Base-by-base conservation (phyloP, 2,113 vertebrate genomes). In the Dasyprocta punctata region DNA sequence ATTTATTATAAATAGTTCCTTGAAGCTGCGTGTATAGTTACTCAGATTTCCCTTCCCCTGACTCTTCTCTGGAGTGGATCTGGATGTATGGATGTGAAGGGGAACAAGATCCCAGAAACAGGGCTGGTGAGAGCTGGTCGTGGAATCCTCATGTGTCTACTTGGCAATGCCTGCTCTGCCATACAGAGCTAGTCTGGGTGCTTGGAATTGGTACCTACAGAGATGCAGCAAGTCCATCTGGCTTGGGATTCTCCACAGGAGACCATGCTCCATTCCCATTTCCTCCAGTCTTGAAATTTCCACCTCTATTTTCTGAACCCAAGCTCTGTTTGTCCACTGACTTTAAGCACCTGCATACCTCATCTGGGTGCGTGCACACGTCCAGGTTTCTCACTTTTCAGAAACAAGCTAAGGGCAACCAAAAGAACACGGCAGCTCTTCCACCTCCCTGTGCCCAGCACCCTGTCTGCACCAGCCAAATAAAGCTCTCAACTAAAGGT, bases 1-100 rank as follows among this genome's bases (percentile, higher is more conserved):
- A 38, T 69, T n/a, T n/a, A 69, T 77, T 94, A 65, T 75, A 86
- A 89, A 60, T 36, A 49, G 20, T 90, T 36, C 73, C 60, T 89
- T n/a, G 41, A 86, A 67, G 16, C 81, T 13, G 60, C 71, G 16
- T 52, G n/a, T 83, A 52, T 8, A 49, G 19, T 60, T 9, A 9
- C 52, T 88, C 44, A 54, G 47, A 52, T 58, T 38, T 92, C 52
- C 36, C 69, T 16, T 78, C n/a, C 19, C 19, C 60, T 4, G 26
- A 24, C 33, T 73, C n/a, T 41, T 67, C 30, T 75, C 47, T 22
- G 47, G n/a, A 28, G 13, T 41, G 1, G 47, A 17, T 67, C 54
- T 93, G 30, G 82, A 54, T 84, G 7, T 20, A 13, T 7, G 1
- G 7, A 33, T 26, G 3, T 19, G 7, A 60, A n/a, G 36, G 67